A percentile compares a stretch with the other conserved stretches of the same genome.
phyloP scores from a whole-genome alignment of 1,140 invertebrate genomes.

The Drosophila funebris region DNA sequence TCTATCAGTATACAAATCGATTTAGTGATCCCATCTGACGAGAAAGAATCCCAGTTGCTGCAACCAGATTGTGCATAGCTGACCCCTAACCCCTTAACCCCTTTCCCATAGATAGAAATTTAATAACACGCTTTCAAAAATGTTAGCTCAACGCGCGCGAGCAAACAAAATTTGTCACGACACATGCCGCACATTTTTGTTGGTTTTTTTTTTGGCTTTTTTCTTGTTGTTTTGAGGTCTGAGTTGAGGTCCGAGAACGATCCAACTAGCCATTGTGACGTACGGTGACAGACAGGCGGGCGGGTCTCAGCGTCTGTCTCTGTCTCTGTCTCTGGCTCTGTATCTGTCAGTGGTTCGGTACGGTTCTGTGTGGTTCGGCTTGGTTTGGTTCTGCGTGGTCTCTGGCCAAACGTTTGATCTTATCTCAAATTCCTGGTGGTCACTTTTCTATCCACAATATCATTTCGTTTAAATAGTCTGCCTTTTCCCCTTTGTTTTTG shows the following conservation, averaged over 20 bases:
- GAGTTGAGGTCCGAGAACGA: background rate
- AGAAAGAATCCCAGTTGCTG: constrained; percentile 26
- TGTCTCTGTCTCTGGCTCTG: background rate
- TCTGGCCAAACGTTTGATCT: constrained; percentile 71
- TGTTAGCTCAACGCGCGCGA: constrained; percentile 73
- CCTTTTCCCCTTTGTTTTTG: constrained; percentile 33
- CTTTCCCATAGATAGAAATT: constrained; percentile 51
- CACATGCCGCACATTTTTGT: constrained; percentile 68
- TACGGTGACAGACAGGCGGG: constrained; percentile 75
- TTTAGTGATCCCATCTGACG: constrained; percentile 51
- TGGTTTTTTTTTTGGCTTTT: constrained; percentile 23
- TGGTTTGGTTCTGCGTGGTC: constrained; percentile 34
- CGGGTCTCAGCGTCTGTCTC: constrained; percentile 38
- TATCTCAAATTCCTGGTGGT: constrained; percentile 82
- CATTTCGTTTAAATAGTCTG: constrained; percentile 82
- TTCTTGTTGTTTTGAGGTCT: constrained; percentile 9
- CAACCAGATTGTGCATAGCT: constrained; percentile 18
- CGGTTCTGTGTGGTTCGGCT: constrained; percentile 30
- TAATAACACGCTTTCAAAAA: constrained; percentile 79
- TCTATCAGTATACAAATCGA: constrained; percentile 76
- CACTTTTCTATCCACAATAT: constrained; percentile 82
- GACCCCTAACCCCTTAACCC: constrained; percentile 19
- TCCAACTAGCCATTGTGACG: constrained; percentile 60
- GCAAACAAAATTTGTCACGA: constrained; percentile 79
- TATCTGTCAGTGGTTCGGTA: constrained; percentile 1